Conservation (phyloP, 1,140 invertebrate genomes). For the Acarapis woodi region DNA sequence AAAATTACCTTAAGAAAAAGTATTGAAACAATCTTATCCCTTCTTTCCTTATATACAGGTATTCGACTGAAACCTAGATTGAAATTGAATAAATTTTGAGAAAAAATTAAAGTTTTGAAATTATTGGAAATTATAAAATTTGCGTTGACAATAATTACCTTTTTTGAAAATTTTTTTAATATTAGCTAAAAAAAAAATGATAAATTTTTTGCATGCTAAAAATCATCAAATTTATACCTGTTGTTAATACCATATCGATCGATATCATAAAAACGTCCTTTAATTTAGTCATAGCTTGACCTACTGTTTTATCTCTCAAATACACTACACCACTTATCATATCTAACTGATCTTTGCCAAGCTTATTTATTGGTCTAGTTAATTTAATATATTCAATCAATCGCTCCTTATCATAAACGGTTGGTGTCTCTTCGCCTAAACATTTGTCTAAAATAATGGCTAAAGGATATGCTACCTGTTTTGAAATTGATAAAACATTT, state of each 20-base stretch:
- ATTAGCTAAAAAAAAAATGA: slow-evolving; percentile 63
- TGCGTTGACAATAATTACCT: no score
- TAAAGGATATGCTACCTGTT: slow-evolving; percentile 72
- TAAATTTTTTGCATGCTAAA: no score
- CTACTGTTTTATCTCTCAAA: slow-evolving; percentile 60
- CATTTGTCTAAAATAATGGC: slow-evolving; percentile 46
- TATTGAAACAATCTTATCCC: slow-evolving; percentile 66
- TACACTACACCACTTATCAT: slow-evolving; percentile 85
- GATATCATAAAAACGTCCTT: not conserved
- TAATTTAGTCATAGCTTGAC: slow-evolving; percentile 61
- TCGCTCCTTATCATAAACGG: slow-evolving; percentile 79
- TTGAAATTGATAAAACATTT: slow-evolving; percentile 83
- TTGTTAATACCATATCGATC: no score
- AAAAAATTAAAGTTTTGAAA: no score
- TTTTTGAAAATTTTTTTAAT: slow-evolving; percentile 71
- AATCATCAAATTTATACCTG: no score
- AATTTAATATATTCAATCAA: slow-evolving; percentile 57
- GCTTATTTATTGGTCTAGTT: slow-evolving; percentile 26
- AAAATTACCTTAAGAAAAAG: slow-evolving; percentile 90
- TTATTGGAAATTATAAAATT: no score
- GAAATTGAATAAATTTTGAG: slow-evolving; percentile 46
- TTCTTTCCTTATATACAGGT: slow-evolving; percentile 53
- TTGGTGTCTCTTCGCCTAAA: slow-evolving; percentile 74
- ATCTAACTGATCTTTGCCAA: slow-evolving; percentile 83
- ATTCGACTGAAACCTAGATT: slow-evolving; percentile 75